Evolutionary conservation across 2,113 vertebrate genomes (phyloP).

Genomic region (Equus quagga): DNA sequence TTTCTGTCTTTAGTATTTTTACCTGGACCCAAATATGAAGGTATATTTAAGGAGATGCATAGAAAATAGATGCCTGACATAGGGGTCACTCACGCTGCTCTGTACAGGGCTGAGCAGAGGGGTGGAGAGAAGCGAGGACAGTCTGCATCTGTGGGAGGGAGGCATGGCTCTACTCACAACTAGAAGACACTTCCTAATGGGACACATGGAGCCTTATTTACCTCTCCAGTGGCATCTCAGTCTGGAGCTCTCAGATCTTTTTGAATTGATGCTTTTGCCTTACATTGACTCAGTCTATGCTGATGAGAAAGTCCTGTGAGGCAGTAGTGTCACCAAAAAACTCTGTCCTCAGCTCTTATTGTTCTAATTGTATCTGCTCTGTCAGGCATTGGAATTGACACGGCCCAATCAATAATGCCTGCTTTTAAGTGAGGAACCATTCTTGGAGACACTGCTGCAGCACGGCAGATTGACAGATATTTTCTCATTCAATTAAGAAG

Average conservation of each 20-base stretch:
- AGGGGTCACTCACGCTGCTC: neutral
- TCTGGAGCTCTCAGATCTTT: neutral
- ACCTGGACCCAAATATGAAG: neutral
- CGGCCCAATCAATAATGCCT: conserved; percentile 85
- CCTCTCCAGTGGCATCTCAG: neutral
- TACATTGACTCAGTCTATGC: conserved; percentile 36
- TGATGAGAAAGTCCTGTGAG: conserved; percentile 58
- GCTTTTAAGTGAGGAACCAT: conserved; percentile 83
- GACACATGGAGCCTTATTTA: neutral
- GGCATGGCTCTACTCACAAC: neutral
- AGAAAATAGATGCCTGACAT: neutral
- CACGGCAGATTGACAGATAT: conserved; percentile 86
- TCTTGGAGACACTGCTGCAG: conserved; percentile 79
- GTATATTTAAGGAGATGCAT: neutral
- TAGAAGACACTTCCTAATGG: neutral
- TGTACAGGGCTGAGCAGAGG: neutral
- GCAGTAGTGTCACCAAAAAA: conserved; percentile 60
- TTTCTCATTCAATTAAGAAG: conserved; percentile 89
- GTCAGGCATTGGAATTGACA: conserved; percentile 84
- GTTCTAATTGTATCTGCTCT: conserved; percentile 83
- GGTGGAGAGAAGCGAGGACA: neutral
- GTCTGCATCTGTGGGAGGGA: fast-evolving
- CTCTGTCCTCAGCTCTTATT: conserved; percentile 77
- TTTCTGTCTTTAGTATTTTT: conserved; percentile 27
- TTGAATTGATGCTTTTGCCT: conserved; percentile 61